Conservation (phyloP, 2,888 invertebrate species). For the Rhaphigaster nebulosa region DNA sequence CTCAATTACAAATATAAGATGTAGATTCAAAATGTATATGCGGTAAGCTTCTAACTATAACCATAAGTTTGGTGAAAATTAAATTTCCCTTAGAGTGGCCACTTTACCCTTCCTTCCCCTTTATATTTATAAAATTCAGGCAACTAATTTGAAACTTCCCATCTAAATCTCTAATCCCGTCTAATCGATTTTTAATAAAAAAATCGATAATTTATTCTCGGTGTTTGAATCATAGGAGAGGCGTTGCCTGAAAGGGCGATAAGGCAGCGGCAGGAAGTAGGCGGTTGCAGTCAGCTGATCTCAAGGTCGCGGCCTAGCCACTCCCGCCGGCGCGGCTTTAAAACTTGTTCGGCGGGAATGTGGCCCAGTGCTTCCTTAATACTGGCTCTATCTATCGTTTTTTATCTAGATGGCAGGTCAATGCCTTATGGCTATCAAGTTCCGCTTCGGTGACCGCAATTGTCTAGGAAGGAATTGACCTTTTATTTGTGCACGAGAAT, state of each 20-base stretch:
- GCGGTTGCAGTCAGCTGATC: neutral
- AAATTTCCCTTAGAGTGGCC: too few relatives aligned
- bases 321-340: conserved; percentile 12
- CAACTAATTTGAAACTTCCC: too few relatives aligned
- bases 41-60: too few relatives aligned
- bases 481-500: neutral
- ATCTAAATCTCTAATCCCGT: too few relatives aligned
- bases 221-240: too few relatives aligned
- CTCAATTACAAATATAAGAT: too few relatives aligned
- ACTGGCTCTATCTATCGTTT: neutral
- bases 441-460: neutral
- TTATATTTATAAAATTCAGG: too few relatives aligned
- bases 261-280: neutral
- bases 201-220: too few relatives aligned
- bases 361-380: conserved; percentile 1
- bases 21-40: too few relatives aligned
- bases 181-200: too few relatives aligned
- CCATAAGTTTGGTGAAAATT: too few relatives aligned
- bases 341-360: conserved; percentile 48
- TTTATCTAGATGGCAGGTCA: conserved; percentile 7
- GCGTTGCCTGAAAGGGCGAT: neutral
- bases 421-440: neutral
- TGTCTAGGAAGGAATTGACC: neutral
- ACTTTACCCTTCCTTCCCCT: too few relatives aligned
- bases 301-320: conserved; percentile 45